Evolutionary conservation across 2,797 vertebrate species (phyloP).

Genomic region (Gymnocypris eckloni): DNA sequence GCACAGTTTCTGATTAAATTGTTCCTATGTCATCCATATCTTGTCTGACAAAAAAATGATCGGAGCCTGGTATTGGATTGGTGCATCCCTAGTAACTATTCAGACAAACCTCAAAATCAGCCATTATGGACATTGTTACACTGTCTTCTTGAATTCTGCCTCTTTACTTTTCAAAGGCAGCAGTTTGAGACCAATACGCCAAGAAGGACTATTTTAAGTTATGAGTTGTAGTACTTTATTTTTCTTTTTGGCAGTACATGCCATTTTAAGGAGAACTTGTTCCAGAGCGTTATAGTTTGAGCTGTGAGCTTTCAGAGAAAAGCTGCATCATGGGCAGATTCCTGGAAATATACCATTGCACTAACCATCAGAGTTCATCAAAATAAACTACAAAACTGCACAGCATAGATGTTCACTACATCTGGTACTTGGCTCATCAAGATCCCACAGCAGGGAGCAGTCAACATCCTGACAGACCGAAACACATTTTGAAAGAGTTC

Average conservation of each 20-base stretch:
- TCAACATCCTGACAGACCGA: neutral
- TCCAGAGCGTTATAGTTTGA: slow-evolving; percentile 3
- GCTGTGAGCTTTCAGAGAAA: slow-evolving; percentile 27
- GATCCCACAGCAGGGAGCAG: neutral
- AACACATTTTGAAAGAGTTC: neutral
- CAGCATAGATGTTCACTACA: slow-evolving; percentile 1
- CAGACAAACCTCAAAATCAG: slow-evolving; percentile 2
- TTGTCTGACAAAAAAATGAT: neutral
- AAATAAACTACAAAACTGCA: neutral
- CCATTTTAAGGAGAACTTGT: slow-evolving; percentile 37
- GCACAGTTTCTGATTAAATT: neutral
- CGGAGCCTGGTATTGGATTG: neutral
- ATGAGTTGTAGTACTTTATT: neutral
- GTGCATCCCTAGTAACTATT: slow-evolving; percentile 19
- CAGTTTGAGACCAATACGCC: neutral
- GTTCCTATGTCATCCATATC: neutral
- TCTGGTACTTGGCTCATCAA: slow-evolving; percentile 3
- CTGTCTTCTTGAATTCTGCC: slow-evolving; percentile 2
- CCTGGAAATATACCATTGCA: slow-evolving; percentile 24
- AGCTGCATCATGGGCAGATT: slow-evolving; percentile 17
- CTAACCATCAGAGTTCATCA: slow-evolving; percentile 14
- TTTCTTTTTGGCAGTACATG: neutral
- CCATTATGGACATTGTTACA: neutral
- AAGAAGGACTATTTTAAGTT: slow-evolving; percentile 35
- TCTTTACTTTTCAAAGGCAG: slow-evolving; percentile 5